phyloP scores from a whole-genome alignment of 2,888 invertebrate genomes.

The Drosophila formosana region DNA sequence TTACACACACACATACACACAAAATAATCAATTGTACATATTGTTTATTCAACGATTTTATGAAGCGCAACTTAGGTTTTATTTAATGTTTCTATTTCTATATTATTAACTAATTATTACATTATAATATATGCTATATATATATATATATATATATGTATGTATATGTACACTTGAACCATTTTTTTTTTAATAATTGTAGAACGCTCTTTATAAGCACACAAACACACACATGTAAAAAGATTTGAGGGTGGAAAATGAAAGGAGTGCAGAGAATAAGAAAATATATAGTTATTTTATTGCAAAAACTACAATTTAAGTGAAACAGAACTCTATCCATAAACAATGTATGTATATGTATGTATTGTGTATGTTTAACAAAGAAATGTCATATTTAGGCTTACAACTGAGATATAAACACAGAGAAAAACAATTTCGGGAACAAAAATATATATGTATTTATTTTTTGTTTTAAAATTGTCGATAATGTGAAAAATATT shows the following conservation, averaged over 20 bases:
- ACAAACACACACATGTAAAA: constrained; percentile 47
- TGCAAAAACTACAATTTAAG: constrained; percentile 45
- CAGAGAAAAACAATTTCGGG: constrained; percentile 75
- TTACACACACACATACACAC: constrained; percentile 17
- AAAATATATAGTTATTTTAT: constrained; percentile 58
- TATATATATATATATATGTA: constrained; percentile 21
- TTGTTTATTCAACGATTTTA: constrained; percentile 69
- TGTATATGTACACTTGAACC: constrained; percentile 2
- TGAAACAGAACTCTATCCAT: constrained; percentile 46
- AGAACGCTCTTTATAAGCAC: constrained; percentile 26
- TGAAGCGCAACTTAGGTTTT: constrained; percentile 63
- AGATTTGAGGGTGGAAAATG: constrained; percentile 18
- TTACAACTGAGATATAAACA: constrained; percentile 69
- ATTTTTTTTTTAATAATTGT: constrained; percentile 40
- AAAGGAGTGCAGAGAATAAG: constrained; percentile 30
- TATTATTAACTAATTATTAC: constrained; percentile 26
- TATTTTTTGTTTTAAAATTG: constrained; percentile 74
- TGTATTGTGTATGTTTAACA: constrained; percentile 55
- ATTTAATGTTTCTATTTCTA: constrained; percentile 48
- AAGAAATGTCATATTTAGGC: constrained; percentile 75
- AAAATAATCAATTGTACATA: constrained; percentile 61
- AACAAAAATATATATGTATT: constrained; percentile 82
- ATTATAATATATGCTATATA: constrained; percentile 6
- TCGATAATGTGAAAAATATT: constrained; percentile 63
- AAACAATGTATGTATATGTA: constrained; percentile 43